Conservation (phyloP, 1,140 invertebrate species). For the Leptinotarsa lineolata region DNA sequence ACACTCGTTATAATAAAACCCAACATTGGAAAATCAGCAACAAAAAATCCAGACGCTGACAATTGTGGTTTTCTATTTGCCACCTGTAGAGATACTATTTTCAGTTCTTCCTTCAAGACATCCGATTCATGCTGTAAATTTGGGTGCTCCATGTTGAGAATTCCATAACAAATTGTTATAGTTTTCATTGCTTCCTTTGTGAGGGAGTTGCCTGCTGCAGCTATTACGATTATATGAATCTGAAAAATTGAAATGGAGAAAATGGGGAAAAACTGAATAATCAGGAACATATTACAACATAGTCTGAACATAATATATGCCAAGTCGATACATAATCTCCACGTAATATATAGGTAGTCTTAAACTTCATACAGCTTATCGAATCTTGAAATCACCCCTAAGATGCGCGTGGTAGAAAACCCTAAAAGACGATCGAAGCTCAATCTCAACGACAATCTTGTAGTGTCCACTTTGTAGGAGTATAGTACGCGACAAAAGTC, state of each 20-base stretch:
- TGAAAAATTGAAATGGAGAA: neutral
- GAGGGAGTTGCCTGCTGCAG: neutral
- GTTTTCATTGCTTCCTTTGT: conserved; percentile 5
- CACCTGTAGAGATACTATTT: conserved; percentile 8
- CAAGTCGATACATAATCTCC: no score
- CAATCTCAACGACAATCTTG: no score
- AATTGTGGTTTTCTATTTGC: conserved; percentile 29
- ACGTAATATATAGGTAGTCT: no score
- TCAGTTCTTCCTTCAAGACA: neutral
- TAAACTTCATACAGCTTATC: no score
- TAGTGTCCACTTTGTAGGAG: no score
- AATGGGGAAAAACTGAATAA: no score
- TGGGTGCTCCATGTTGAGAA: neutral
- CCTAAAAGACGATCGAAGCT: no score
- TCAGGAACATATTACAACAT: no score
- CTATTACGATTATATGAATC: conserved; percentile 4
- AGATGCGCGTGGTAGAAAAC: no score
- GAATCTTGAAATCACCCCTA: no score
- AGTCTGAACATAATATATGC: no score
- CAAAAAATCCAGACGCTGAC: conserved; percentile 23
- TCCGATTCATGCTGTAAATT: neutral
- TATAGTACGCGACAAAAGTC: no score
- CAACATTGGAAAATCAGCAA: neutral
- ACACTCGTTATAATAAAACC: neutral
- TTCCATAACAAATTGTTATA: neutral